Percentiles rank a stretch among this genome's conserved stretches.
phyloP scores from a whole-genome alignment of 2,113 vertebrate species.

The Hydropotes inermis region DNA sequence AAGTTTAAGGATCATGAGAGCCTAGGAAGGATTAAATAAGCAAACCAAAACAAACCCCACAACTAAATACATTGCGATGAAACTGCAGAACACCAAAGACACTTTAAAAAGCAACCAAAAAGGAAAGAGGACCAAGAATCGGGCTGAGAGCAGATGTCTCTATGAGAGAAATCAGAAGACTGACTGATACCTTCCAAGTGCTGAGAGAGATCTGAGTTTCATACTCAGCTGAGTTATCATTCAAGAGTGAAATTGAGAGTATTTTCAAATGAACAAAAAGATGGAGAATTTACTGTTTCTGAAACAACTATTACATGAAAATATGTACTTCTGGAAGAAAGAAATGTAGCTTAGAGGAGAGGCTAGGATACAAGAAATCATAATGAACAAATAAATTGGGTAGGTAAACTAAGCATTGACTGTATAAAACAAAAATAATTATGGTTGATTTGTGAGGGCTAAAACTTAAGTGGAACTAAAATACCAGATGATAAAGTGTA shows the following conservation, averaged over 20 bases:
- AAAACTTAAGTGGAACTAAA: conserved; percentile 5
- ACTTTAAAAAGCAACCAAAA: background rate
- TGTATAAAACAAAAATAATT: conserved; percentile 6
- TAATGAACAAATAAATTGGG: background rate
- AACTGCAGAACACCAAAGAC: background rate
- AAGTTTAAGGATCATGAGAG: background rate
- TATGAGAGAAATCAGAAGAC: background rate
- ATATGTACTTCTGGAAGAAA: background rate
- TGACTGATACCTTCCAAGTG: background rate
- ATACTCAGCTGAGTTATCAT: background rate
- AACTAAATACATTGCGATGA: background rate
- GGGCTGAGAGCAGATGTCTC: background rate
- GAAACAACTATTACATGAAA: background rate
- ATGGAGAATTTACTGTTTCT: background rate
- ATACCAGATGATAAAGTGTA: conserved; percentile 13
- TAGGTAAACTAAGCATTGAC: background rate
- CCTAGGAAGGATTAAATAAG: conserved; percentile 18
- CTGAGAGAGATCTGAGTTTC: conserved; percentile 30
- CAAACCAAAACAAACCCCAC: background rate
- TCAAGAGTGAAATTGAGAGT: background rate
- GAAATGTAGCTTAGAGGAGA: background rate
- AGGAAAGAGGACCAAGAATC: background rate
- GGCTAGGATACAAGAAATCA: background rate
- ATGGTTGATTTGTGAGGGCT: background rate
- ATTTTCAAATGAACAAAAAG: background rate